Percentiles rank a stretch among this genome's conserved stretches.
These are phyloP conservation scores for Brachionus calyciflorus DNA, from an alignment of 1,140 invertebrate species.

Conservation along the genomic window DNA sequence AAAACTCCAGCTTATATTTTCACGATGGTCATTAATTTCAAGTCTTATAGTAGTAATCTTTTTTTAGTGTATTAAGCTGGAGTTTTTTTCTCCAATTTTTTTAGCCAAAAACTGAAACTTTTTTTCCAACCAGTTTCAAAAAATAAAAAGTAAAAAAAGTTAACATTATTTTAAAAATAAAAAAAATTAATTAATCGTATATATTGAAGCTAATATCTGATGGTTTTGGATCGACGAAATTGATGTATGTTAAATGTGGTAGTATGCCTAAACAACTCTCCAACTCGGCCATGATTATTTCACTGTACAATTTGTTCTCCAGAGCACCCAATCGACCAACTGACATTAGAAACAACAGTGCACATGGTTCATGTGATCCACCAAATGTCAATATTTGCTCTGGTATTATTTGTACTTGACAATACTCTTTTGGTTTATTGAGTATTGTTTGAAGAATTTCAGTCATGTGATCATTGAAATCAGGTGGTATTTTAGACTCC, in stretches of 20 bases:
- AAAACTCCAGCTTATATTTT: no score
- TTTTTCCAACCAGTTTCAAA: not conserved
- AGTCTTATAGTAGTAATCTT: no score
- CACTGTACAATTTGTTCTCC: constrained; percentile 19
- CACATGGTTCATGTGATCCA: constrained; percentile 28
- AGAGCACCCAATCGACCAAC: constrained; percentile 12
- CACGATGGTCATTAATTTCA: no score
- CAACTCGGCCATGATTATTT: constrained; percentile 26
- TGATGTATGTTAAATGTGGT: constrained; percentile 29
- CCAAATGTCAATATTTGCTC: constrained; percentile 35
- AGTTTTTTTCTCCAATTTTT: no score
- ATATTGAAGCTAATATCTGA: constrained; percentile 23
- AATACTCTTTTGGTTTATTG: constrained; percentile 27
- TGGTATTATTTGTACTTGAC: constrained; percentile 12
- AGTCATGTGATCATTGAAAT: constrained; percentile 5
- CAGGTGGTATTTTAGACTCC: constrained; percentile 9
- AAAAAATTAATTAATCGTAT: constrained; percentile 2
- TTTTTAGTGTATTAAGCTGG: no score
- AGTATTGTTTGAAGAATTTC: not conserved
- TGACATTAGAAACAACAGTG: constrained; percentile 11
- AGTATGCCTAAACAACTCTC: not conserved
- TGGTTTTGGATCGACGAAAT: constrained; percentile 4
- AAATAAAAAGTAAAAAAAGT: not conserved
- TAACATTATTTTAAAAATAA: not conserved
- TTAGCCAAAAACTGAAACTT: no score